Conservation (phyloP, 2,888 invertebrate genomes). For the Agapostemon virescens region DNA sequence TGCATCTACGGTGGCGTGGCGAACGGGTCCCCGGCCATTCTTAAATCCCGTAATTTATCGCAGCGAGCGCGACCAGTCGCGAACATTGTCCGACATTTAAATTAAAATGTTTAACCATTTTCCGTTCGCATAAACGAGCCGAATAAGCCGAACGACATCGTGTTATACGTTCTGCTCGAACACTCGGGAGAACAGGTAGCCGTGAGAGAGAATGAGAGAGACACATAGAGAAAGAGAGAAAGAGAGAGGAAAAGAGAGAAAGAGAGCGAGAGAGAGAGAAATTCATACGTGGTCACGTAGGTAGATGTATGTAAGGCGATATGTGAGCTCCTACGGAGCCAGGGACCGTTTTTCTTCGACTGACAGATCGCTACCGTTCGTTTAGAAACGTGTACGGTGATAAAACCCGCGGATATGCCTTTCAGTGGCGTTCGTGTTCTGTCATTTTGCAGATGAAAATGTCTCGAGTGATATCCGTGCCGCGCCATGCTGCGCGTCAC, state of each 20-base stretch:
- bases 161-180: constrained; percentile 40
- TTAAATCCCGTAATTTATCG: neutral
- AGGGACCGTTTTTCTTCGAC: constrained; percentile 66
- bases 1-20: neutral
- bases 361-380: constrained; percentile 73
- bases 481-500: constrained; percentile 21
- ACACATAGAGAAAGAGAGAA: neutral
- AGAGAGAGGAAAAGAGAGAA: constrained; percentile 42
- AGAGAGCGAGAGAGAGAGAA: constrained; percentile 38
- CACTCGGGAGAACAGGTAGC: constrained; percentile 27
- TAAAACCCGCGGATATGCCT: constrained; percentile 51
- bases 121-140: neutral
- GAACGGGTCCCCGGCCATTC: neutral
- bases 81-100: constrained; percentile 24
- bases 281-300: constrained; percentile 50
- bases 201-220: no score
- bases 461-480: constrained; percentile 46
- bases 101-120: constrained; percentile 30
- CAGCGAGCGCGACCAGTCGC: constrained; percentile 1
- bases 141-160: constrained; percentile 31
- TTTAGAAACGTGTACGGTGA: constrained; percentile 65
- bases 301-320: constrained; percentile 53
- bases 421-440: constrained; percentile 52
- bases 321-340: constrained; percentile 41
- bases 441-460: constrained; percentile 60